Evolutionary conservation across 2,888 invertebrate species (phyloP).

Genomic region (Heliconius sara): DNA sequence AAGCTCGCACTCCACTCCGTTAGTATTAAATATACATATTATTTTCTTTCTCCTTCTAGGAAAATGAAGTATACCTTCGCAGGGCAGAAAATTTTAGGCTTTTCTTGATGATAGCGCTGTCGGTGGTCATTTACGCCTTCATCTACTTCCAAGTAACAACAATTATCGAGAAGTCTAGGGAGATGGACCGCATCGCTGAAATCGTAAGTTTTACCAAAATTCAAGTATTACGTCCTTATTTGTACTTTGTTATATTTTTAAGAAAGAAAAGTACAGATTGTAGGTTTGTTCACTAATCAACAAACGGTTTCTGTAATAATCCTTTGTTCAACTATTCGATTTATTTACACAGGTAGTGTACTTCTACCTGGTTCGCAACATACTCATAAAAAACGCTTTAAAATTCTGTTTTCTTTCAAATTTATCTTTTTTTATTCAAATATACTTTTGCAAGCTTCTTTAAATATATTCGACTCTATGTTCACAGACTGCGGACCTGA

Average conservation of each 20-base stretch:
- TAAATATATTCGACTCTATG: background rate
- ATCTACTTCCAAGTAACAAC: conserved; percentile 4
- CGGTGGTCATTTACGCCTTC: conserved; percentile 10
- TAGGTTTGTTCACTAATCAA: no score
- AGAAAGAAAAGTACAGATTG: no score
- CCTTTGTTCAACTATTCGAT: no score
- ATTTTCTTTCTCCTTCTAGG: background rate
- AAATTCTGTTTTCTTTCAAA: no score
- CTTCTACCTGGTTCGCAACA: no score
- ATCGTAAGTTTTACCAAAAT: background rate
- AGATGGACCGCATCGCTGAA: conserved; percentile 3
- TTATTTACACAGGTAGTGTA: no score
- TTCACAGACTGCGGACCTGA: conserved; percentile 56
- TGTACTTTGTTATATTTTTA: background rate
- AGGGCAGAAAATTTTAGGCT: conserved; percentile 7
- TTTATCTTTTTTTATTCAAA: no score
- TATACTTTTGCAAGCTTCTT: no score
- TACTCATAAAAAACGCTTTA: no score
- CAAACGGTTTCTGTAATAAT: no score
- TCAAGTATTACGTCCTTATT: background rate
- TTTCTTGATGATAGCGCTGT: background rate
- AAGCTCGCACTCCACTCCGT: no score
- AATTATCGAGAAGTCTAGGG: background rate
- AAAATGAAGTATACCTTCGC: background rate
- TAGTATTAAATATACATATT: no score